These are phyloP conservation scores for Salvelinus namaycush DNA, from an alignment of 2,113 vertebrate species.

Conservation along the genomic window DNA sequence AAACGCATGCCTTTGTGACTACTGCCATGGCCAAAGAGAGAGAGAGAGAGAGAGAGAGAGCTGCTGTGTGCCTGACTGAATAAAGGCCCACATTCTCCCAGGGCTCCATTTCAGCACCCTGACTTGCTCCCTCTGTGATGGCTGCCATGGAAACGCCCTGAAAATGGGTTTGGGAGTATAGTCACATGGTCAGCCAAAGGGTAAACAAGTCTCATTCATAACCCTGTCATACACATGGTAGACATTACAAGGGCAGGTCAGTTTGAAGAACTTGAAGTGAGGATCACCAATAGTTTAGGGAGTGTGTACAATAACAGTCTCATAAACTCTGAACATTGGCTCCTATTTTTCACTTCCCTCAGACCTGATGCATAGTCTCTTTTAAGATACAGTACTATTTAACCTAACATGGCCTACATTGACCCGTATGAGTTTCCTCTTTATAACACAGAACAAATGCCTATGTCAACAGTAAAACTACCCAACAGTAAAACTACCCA, in stretches of 20 bases:
- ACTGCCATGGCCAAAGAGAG: conserved; percentile 53
- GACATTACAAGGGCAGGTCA: conserved; percentile 21
- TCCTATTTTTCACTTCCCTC: not conserved
- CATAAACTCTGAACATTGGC: not conserved
- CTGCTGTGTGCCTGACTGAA: conserved; percentile 51
- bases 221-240: conserved; percentile 58
- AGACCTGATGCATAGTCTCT: conserved; percentile 3
- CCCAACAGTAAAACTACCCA: conserved; percentile 22
- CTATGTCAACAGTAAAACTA: conserved; percentile 16
- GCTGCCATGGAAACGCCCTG: conserved; percentile 73
- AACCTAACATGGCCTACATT: not conserved
- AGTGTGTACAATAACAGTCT: not conserved
- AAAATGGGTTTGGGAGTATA: conserved; percentile 68
- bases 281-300: conserved; percentile 6
- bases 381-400: not conserved
- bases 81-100: conserved; percentile 33
- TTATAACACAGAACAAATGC: conserved; percentile 14
- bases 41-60: conserved; percentile 8
- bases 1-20: conserved; percentile 40
- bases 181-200: conserved; percentile 72
- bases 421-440: not conserved
- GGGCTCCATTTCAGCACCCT: conserved; percentile 63
- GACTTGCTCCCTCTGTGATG: conserved; percentile 58
- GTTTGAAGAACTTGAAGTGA: conserved; percentile 13
- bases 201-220: conserved; percentile 81